Evolutionary conservation across 1,140 invertebrate genomes (phyloP), one percentile per base, ranked within the genome.

Genomic region (Drosophila pruinosa): DNA sequence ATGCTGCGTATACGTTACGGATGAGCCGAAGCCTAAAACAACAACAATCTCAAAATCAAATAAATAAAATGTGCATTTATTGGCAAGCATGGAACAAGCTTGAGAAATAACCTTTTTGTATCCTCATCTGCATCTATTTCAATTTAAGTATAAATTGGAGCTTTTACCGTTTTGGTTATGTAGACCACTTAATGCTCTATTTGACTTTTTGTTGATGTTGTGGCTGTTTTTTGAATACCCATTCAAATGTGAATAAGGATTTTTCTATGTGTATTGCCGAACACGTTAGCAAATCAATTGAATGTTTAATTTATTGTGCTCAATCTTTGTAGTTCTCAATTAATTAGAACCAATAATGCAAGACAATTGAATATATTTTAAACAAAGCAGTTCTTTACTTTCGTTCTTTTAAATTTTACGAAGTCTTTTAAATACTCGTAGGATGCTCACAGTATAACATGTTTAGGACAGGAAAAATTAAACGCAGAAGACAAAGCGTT

Each of bases 1-100:
- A 63, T 54, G 38, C 38, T 63, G 78, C 78, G 78, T 77, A 81
- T 81, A 73, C 78, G 73, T 73, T 19, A 63, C 28, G 22, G 8
- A n/a, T 64, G 31, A 31, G 67, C 26, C 50, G 21, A 59, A 24
- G 56, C 45, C 54, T n/a, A 19, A 24, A 26, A 28, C 12, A 48
- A 34, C 24, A 52, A 43, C 12, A 59, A n/a, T 12, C 43, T 26
- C 19, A 34, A 43, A 12, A 56, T 17, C 17, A 48, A 38, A 56
- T 26, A 5, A 7, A n/a, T 4, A 31, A 28, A 41, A 26, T 34
- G 19, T 24, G 24, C 56, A 58, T 58, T 31, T 24, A 52, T 47
- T 21, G 28, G 19, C 38, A 63, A 52, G 14, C 8, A 12, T 14
- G 19, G 7, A 3, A 14, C n/a, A 53, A 12, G 47, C n/a, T 24